Evolutionary conservation across 2,888 invertebrate species (phyloP).

Genomic region (Bugulina stolonifera): DNA sequence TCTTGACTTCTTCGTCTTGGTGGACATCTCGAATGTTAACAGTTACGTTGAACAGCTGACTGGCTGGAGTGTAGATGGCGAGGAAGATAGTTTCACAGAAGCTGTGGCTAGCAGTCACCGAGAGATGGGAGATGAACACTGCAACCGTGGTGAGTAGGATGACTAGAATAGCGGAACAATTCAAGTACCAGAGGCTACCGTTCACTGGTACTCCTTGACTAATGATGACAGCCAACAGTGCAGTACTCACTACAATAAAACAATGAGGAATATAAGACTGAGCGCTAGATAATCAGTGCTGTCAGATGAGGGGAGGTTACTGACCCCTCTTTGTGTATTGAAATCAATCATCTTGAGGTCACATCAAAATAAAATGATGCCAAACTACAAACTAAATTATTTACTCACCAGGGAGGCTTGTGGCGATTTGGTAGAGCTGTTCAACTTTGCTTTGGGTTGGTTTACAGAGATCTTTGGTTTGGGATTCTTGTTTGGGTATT

Average conservation of each 20-base stretch:
- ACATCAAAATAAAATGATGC: no score
- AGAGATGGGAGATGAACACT: conserved; percentile 26
- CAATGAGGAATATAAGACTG: no score
- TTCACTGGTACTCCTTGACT: conserved; percentile 13
- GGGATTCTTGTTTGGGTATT: not conserved
- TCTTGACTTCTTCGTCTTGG: not conserved
- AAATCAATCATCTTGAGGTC: no score
- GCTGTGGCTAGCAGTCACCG: conserved; percentile 26
- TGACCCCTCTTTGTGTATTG: no score
- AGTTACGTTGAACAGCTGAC: conserved; percentile 23
- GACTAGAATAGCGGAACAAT: conserved; percentile 23
- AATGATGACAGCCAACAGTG: not conserved
- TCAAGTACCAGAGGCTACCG: conserved; percentile 14
- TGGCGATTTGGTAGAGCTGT: not conserved
- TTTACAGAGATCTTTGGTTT: not conserved
- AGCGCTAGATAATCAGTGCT: no score
- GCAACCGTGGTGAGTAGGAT: conserved; percentile 26
- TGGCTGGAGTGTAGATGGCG: conserved; percentile 27
- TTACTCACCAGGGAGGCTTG: conserved; percentile 14
- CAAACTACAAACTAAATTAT: no score
- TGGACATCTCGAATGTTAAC: not conserved
- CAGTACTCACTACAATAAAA: conserved; percentile 23
- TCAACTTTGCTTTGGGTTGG: not conserved
- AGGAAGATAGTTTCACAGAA: conserved; percentile 27
- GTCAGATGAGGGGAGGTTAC: no score